Evolutionary conservation across 2,113 vertebrate species (phyloP).

Genomic region (Oceanites oceanicus): DNA sequence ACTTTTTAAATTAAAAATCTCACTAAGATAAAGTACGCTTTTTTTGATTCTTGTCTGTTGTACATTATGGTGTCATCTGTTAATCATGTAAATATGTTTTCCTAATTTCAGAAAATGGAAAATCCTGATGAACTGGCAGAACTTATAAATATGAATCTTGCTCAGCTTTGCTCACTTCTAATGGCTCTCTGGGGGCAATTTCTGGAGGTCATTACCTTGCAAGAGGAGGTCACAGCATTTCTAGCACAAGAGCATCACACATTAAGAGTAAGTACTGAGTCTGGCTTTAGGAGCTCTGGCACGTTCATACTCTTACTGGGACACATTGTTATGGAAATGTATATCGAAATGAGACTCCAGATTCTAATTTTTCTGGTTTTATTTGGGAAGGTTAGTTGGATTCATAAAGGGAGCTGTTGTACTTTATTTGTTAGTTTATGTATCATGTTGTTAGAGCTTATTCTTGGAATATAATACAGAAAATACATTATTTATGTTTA

Average conservation of each 20-base stretch:
- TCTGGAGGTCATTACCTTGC: slow-evolving; percentile 90
- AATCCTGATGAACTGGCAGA: slow-evolving; percentile 97
- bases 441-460: neutral
- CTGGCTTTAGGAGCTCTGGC: neutral
- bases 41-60: neutral
- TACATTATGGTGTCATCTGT: neutral
- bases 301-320: neutral
- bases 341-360: neutral
- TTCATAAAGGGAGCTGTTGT: neutral
- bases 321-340: neutral
- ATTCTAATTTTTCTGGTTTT: neutral
- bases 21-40: neutral
- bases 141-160: slow-evolving; percentile 98
- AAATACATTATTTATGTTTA: neutral
- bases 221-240: slow-evolving; percentile 86
- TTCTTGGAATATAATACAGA: neutral
- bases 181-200: slow-evolving; percentile 99
- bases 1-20: neutral
- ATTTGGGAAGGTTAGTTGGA: neutral
- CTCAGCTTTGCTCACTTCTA: slow-evolving; percentile 95
- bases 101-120: slow-evolving; percentile 83
- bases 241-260: slow-evolving; percentile 92
- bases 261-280: slow-evolving; percentile 84
- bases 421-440: neutral
- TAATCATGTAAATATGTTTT: neutral